These are phyloP conservation scores for Dasyornis broadbenti DNA, from an alignment of 2,113 vertebrate species.

Conservation along the genomic window DNA sequence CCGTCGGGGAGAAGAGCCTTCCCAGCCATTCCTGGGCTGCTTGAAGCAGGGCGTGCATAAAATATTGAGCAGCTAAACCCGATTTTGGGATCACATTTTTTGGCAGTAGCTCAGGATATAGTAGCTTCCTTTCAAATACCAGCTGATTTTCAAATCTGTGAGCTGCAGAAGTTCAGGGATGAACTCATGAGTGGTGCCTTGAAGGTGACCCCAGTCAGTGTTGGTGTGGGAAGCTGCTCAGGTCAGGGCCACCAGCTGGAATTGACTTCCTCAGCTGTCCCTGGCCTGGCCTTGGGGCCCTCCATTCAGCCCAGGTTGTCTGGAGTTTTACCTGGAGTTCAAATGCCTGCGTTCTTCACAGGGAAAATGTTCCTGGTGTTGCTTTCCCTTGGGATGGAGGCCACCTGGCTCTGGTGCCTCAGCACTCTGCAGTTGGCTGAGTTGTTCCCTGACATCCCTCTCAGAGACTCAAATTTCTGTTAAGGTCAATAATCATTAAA, in stretches of 20 bases:
- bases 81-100: rapidly evolving
- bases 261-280: neutral
- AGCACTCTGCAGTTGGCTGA: neutral
- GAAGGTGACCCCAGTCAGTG: neutral
- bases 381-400: neutral
- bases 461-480: neutral
- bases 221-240: neutral
- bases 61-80: no score
- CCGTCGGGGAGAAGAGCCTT: no score
- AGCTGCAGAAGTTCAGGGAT: neutral
- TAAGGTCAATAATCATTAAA: neutral
- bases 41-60: neutral
- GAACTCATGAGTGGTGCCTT: neutral
- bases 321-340: neutral
- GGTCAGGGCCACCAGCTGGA: neutral
- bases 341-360: neutral
- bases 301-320: neutral
- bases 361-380: neutral
- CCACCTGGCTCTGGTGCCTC: neutral
- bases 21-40: neutral
- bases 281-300: neutral
- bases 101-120: neutral
- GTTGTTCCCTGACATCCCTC: neutral
- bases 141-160: rapidly evolving
- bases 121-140: neutral